phyloP scores from a whole-genome alignment of 2,888 invertebrate species.

The Cantharis lateralis region DNA sequence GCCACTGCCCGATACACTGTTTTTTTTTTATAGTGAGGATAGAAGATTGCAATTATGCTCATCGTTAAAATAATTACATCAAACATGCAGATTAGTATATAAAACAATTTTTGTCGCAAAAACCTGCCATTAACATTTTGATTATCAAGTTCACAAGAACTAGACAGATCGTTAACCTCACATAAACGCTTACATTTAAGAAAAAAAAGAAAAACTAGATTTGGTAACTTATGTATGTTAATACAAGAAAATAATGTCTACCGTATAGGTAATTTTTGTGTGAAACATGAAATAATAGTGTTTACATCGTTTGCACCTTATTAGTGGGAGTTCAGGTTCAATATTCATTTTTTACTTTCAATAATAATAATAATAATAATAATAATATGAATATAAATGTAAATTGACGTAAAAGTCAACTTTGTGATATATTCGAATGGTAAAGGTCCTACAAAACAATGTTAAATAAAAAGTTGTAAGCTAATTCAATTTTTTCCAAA shows the following conservation, averaged over 20 bases:
- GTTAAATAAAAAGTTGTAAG: no score
- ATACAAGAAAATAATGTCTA: not conserved
- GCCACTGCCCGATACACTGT: no score
- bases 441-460: no score
- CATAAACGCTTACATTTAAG: conserved; percentile 4
- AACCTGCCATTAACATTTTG: not conserved
- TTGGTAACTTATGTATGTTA: not conserved
- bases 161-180: conserved; percentile 4
- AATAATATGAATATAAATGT: no score
- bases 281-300: not conserved
- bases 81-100: not conserved
- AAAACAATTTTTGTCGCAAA: conserved; percentile 1
- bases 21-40: no score
- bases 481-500: no score
- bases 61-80: not conserved
- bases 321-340: not conserved
- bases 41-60: not conserved
- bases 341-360: not conserved
- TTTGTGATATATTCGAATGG: no score
- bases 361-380: no score
- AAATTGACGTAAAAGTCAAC: no score
- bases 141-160: conserved; percentile 8
- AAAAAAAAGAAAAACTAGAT: not conserved
- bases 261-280: not conserved
- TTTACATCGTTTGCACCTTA: not conserved